Evolutionary conservation across 2,797 vertebrate species (phyloP).

Genomic region (Lagocephalus sceleratus): DNA sequence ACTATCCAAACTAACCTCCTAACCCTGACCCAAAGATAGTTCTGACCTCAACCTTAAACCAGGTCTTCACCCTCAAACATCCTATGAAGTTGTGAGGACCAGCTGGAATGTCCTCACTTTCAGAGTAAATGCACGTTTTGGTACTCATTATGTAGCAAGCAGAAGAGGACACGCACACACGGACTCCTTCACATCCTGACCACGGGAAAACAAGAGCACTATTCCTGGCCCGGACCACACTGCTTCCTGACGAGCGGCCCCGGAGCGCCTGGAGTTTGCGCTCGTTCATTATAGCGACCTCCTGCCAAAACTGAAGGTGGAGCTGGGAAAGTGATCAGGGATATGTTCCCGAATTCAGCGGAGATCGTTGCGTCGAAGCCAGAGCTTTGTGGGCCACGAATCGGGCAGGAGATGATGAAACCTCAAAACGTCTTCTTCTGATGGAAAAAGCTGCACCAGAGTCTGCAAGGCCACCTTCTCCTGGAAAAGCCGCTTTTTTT

Average conservation of each 20-base stretch:
- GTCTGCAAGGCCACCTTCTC: too few species aligned
- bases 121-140: too few species aligned
- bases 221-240: constrained; percentile 47
- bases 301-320: constrained; percentile 46
- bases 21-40: too few species aligned
- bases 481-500: too few species aligned
- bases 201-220: constrained; percentile 51
- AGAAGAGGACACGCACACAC: constrained; percentile 21
- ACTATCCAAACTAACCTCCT: too few species aligned
- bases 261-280: constrained; percentile 43
- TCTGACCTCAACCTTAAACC: too few species aligned
- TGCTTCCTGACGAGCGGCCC: constrained; percentile 55
- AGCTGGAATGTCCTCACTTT: too few species aligned
- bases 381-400: constrained; percentile 18
- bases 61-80: too few species aligned
- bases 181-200: constrained; percentile 58
- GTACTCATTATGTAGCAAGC: too few species aligned
- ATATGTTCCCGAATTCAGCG: constrained; percentile 12
- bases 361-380: too few species aligned
- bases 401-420: constrained; percentile 24
- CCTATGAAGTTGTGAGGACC: too few species aligned
- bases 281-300: constrained; percentile 58
- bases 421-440: constrained; percentile 15
- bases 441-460: constrained; percentile 22
- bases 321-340: constrained; percentile 52